Conservation (phyloP, 1,140 invertebrate species). For the Arion vulgaris region DNA sequence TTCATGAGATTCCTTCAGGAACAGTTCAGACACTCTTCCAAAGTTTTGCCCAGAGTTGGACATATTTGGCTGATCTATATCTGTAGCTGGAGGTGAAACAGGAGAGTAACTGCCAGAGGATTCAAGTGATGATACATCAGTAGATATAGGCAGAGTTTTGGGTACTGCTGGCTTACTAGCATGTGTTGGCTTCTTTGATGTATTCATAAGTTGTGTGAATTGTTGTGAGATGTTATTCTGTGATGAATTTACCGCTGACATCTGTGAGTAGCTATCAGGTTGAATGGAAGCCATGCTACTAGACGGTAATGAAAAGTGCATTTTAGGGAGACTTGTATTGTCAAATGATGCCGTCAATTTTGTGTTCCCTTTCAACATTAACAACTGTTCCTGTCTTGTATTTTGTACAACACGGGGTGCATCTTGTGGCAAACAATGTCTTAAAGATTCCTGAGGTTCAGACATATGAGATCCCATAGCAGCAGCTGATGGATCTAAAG, state of each 20-base stretch:
- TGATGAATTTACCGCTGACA: neutral
- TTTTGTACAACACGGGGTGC: neutral
- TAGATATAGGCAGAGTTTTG: slow-evolving; percentile 3
- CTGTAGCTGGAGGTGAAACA: slow-evolving; percentile 30
- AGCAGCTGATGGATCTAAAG: slow-evolving; percentile 5
- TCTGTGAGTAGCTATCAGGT: neutral
- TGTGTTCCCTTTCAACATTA: neutral
- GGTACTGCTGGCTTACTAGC: neutral
- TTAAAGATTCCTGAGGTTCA: slow-evolving; percentile 7
- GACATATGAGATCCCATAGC: slow-evolving; percentile 11
- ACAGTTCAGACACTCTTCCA: slow-evolving; percentile 8
- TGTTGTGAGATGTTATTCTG: slow-evolving; percentile 12
- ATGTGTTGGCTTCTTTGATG: neutral
- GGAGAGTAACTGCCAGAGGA: slow-evolving; percentile 34
- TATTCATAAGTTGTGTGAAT: slow-evolving; percentile 16
- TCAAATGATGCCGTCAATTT: neutral
- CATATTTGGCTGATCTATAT: neutral
- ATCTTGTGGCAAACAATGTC: neutral
- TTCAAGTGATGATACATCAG: slow-evolving; percentile 4
- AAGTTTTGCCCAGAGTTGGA: neutral
- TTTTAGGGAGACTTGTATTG: neutral
- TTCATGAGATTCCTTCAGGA: slow-evolving; percentile 15
- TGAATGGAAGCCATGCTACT: neutral
- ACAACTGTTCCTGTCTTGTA: neutral
- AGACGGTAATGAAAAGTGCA: neutral